Percentiles rank a stretch among this genome's conserved stretches.
phyloP scores from a whole-genome alignment of 2,797 vertebrate genomes.

The Halcyon badia region DNA sequence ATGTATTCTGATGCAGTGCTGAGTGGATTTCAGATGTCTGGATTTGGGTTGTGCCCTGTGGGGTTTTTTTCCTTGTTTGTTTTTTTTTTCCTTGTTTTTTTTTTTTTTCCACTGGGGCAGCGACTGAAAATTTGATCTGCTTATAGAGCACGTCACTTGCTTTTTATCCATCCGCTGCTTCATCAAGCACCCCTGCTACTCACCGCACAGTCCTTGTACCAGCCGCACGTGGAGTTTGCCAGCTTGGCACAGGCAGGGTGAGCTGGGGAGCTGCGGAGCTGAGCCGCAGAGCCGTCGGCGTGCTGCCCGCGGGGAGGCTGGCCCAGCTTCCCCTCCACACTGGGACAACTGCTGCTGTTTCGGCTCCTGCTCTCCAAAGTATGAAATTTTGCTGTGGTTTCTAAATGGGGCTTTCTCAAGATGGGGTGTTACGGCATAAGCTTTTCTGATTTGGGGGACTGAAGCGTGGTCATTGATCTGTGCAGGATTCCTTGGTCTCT shows the following conservation, averaged over 20 bases:
- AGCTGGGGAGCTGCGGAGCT: background rate
- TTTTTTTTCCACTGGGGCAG: background rate
- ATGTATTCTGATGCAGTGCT: background rate
- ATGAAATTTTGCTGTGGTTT: rapidly evolving
- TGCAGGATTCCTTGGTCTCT: background rate
- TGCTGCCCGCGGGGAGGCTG: background rate
- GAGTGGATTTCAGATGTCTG: background rate
- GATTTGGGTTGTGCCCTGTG: background rate
- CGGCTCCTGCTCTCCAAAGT: rapidly evolving
- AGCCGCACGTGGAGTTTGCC: rapidly evolving
- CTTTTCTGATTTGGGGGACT: background rate
- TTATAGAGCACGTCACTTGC: background rate
- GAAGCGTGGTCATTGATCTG: rapidly evolving
- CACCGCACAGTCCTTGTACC: rapidly evolving
- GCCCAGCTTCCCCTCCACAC: rapidly evolving
- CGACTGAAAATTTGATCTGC: background rate
- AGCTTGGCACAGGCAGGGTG: background rate
- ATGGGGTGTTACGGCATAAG: background rate
- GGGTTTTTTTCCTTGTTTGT: background rate
- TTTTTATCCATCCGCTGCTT: rapidly evolving
- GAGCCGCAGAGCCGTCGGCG: too few relatives aligned
- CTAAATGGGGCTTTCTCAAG: background rate
- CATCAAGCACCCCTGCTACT: background rate
- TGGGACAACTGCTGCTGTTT: rapidly evolving
- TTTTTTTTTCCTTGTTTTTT: background rate